Conservation (phyloP, 2,888 invertebrate species). For the Sarcophaga variegata region DNA sequence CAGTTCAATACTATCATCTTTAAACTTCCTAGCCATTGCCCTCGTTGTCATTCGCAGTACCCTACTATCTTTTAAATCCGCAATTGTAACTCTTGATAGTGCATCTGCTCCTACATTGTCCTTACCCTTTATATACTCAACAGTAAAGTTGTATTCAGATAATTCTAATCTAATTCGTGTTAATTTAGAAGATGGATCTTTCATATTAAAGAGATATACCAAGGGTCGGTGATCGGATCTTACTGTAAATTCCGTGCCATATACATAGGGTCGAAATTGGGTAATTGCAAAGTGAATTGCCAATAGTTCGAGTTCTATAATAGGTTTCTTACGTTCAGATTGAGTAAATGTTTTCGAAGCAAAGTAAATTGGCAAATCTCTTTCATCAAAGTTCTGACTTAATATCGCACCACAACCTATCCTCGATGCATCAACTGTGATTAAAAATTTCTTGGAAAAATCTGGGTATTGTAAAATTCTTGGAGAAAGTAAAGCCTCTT, state of each 20-base stretch:
- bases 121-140: constrained; percentile 20
- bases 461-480: constrained; percentile 4
- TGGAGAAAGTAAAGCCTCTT: not conserved
- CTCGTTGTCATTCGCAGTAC: not conserved
- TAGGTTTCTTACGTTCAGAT: constrained; percentile 14
- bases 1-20: not conserved
- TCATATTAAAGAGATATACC: constrained; percentile 69
- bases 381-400: constrained; percentile 10
- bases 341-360: constrained; percentile 17
- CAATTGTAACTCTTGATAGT: constrained; percentile 16
- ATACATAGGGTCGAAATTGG: constrained; percentile 68
- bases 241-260: constrained; percentile 68
- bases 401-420: constrained; percentile 16
- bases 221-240: constrained; percentile 71
- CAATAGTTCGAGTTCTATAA: constrained; percentile 45
- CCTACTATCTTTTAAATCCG: constrained; percentile 42
- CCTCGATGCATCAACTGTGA: constrained; percentile 36
- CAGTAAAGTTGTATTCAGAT: not conserved
- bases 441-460: not conserved
- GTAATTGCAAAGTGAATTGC: constrained; percentile 70
- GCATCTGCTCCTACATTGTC: constrained; percentile 30
- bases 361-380: not conserved
- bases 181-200: constrained; percentile 33
- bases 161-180: constrained; percentile 30
- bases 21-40: not conserved